These are phyloP conservation scores for Linurgus olivaceus DNA, from an alignment of 2,797 vertebrate species.

Conservation along the genomic window DNA sequence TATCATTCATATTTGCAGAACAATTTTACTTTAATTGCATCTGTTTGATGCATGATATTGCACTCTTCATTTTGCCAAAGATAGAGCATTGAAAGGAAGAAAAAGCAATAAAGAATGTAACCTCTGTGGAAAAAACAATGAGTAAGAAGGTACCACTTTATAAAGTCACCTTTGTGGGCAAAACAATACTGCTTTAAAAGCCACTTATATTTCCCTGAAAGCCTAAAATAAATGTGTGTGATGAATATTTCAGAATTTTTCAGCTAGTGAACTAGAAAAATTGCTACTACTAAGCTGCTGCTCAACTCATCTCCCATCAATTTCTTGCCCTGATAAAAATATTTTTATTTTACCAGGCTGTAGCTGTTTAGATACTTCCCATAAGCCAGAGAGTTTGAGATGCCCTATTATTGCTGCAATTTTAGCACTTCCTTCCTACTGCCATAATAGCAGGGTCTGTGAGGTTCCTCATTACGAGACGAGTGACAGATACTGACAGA, in stretches of 20 bases:
- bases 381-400: constrained; percentile 27
- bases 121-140: neutral
- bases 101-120: neutral
- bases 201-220: neutral
- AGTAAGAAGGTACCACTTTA: neutral
- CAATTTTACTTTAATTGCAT: neutral
- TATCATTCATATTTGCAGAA: neutral
- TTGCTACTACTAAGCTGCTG: neutral
- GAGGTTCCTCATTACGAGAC: constrained; percentile 59
- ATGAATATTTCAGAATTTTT: neutral
- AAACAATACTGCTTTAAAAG: constrained; percentile 2
- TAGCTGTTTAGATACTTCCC: constrained; percentile 55
- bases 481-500: constrained; percentile 61
- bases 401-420: constrained; percentile 63
- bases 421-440: constrained; percentile 75
- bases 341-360: constrained; percentile 24
- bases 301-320: neutral
- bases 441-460: constrained; percentile 42
- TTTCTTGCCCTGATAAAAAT: constrained; percentile 29
- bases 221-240: neutral
- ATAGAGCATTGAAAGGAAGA: neutral
- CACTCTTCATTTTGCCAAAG: neutral
- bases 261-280: neutral
- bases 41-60: neutral
- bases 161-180: neutral